These are phyloP conservation scores for Sebastes jordani DNA, from an alignment of 2,797 vertebrate genomes.

Conservation along the genomic window DNA sequence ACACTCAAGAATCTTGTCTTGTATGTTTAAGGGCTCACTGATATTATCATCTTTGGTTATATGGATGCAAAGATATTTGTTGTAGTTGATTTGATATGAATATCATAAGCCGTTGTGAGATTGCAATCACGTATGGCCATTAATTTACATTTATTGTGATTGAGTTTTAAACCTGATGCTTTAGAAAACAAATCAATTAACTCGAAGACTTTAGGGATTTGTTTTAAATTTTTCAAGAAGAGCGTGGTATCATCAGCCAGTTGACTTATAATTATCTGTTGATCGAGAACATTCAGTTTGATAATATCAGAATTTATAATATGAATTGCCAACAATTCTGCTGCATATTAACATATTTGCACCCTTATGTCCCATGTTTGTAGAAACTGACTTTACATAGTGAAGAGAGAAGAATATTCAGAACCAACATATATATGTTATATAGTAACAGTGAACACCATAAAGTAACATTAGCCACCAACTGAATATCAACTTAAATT, in stretches of 20 bases:
- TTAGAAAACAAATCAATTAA: background rate
- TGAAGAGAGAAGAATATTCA: background rate
- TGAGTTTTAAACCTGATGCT: background rate
- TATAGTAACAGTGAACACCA: too few relatives aligned
- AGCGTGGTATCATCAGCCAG: too few relatives aligned
- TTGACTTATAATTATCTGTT: too few relatives aligned
- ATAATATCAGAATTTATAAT: too few relatives aligned
- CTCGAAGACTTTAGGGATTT: background rate
- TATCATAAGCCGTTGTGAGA: background rate
- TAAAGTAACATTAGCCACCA: background rate
- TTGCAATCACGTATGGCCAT: background rate
- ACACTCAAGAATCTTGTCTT: too few relatives aligned
- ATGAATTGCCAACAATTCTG: background rate
- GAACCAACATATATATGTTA: too few relatives aligned
- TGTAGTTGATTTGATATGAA: too few relatives aligned
- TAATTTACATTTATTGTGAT: background rate
- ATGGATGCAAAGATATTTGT: too few relatives aligned
- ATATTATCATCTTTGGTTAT: too few relatives aligned
- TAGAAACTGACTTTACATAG: background rate
- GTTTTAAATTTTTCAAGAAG: background rate
- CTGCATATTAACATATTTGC: background rate
- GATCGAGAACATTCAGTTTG: too few relatives aligned
- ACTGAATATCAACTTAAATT: too few relatives aligned
- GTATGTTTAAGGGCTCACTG: too few relatives aligned
- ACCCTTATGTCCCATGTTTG: background rate